A percentile compares a stretch with the other conserved stretches of the same genome.
These are phyloP conservation scores for Campylomormyrus tamandua DNA, from an alignment of 2,113 vertebrate species.

Conservation along the genomic window DNA sequence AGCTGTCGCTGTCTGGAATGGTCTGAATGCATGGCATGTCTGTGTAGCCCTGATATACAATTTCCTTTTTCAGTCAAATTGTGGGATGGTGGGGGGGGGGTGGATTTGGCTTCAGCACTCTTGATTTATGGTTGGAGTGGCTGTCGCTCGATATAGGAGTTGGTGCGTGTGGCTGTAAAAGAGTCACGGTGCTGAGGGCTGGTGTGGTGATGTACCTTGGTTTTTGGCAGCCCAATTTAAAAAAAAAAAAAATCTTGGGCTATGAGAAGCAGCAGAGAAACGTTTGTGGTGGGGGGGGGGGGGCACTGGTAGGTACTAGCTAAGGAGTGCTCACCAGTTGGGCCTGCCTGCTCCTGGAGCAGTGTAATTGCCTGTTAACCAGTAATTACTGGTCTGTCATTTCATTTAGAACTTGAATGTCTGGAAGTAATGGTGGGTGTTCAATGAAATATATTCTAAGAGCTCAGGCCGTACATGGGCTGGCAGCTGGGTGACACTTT, in stretches of 20 bases:
- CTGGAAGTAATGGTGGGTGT: background rate
- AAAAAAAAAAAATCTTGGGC: background rate
- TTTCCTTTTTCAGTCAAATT: background rate
- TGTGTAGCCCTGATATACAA: background rate
- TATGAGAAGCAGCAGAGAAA: background rate
- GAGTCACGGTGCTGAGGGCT: background rate
- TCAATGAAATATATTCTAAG: background rate
- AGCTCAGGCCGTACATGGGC: background rate
- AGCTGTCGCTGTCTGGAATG: background rate
- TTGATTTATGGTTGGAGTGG: background rate
- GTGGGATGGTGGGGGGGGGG: background rate
- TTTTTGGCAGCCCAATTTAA: background rate
- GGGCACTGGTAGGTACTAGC: background rate
- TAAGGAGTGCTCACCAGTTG: background rate
- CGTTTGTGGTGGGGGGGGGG: background rate
- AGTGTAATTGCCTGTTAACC: background rate
- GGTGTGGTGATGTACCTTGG: background rate
- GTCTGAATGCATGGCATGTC: background rate
- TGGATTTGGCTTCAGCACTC: background rate
- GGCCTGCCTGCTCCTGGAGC: background rate
- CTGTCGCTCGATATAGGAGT: background rate
- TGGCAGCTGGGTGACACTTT: slow-evolving; percentile 2
- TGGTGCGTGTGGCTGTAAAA: background rate
- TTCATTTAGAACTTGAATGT: background rate
- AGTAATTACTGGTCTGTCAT: background rate